Base-by-base conservation (phyloP, 37 sponge, comb jelly and placozoan species). In the Theonella swinhoei region DNA sequence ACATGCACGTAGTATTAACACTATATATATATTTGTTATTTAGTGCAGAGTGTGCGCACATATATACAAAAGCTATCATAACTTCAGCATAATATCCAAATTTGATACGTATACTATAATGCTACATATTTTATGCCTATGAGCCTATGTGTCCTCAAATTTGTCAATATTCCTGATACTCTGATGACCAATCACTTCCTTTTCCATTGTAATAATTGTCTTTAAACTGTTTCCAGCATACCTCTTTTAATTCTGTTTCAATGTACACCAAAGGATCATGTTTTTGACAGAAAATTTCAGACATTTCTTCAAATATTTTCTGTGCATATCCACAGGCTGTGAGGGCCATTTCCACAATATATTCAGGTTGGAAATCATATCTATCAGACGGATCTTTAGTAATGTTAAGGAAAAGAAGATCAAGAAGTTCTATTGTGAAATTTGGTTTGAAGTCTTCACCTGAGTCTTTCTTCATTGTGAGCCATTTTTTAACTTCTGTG, bases 241-340 rank as follows among this genome's bases (percentile, higher is more conserved):
- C 20, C 3, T 4, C 32, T 36, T 79, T 79, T 11, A 67, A 32
- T 79, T 41, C 75, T 30, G 30, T 20, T 79, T 22, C 26, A 79
- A 66, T 47, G 32, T 41, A 64, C n/a, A 24, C 80, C 24, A 79
- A 2, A 24, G 68, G 80, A 24, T 65, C 80, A 65, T 65, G 23
- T 9, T 39, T 34, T 26, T 79, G 3, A 22, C 35, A 19, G 29
- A 79, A 26, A 11, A 1, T 4, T 24, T 37, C 24, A n/a, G 41
- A 29, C 41, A 41, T 65, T 39, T 66, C 42, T 67, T 66, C 40
- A 79, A 77, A 65, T 37, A 17, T 42, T 11, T 8, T 63, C 4
- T 4, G 3, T 5, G 68, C 80, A 64, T 38, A 66, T 5, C 47
- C 68, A 66, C 80, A 79, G 20, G 23, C 68, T 19, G 32, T 42